These are phyloP conservation scores for Dreissena rostriformis DNA, from an alignment of 1,140 invertebrate genomes.

Conservation along the genomic window DNA sequence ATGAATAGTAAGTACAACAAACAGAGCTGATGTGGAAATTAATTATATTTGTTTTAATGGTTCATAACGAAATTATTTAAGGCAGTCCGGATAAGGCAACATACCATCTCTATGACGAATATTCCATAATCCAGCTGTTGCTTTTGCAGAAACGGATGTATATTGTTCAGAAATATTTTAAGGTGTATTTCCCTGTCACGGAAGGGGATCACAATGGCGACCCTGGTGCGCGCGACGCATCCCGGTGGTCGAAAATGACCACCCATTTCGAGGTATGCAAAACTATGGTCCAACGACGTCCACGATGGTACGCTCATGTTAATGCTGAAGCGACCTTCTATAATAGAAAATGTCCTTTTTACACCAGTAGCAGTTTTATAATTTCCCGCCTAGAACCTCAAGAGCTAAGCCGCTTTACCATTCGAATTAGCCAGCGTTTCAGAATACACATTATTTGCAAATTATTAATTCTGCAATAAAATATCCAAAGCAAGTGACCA, in stretches of 20 bases:
- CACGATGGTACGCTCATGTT: slow-evolving; percentile 29
- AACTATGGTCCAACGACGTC: slow-evolving; percentile 32
- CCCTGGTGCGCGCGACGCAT: slow-evolving; percentile 60
- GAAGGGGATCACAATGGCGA: slow-evolving; percentile 73
- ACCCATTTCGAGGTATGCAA: slow-evolving; percentile 27
- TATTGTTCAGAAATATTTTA: slow-evolving; percentile 68
- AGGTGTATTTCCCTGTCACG: slow-evolving; percentile 71
- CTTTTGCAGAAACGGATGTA: slow-evolving; percentile 69
- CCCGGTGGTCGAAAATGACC: slow-evolving; percentile 63
- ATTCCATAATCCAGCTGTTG: slow-evolving; percentile 74
- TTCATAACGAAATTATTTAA: not conserved
- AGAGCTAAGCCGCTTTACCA: no score
- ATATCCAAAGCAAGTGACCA: no score
- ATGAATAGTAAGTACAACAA: no score
- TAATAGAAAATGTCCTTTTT: no score
- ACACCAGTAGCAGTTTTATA: no score
- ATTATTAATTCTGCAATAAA: no score
- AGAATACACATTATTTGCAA: no score
- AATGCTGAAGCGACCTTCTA: slow-evolving; percentile 32
- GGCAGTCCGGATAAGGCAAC: not conserved
- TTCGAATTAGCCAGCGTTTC: no score
- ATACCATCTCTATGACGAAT: slow-evolving; percentile 71
- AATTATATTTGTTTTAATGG: no score
- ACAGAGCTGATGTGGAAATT: no score
- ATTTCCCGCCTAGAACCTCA: no score